phyloP scores from a whole-genome alignment of 1,140 invertebrate species.

The Calycopis cecrops region DNA sequence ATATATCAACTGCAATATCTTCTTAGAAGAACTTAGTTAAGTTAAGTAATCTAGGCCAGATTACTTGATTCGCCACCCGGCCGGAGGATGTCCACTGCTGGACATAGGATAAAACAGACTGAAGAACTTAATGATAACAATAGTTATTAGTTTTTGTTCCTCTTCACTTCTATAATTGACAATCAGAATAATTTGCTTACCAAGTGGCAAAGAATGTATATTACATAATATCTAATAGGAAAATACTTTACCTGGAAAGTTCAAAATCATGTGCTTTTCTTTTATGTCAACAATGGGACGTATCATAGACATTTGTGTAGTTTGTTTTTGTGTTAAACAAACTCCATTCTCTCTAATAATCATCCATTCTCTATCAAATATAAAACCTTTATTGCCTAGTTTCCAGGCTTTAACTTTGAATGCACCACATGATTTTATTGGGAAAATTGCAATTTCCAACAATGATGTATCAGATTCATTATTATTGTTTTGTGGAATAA shows the following conservation, averaged over 20 bases:
- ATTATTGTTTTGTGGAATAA: not conserved
- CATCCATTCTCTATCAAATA: slow-evolving; percentile 96
- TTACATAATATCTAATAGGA: slow-evolving; percentile 3
- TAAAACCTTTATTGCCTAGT: slow-evolving; percentile 83
- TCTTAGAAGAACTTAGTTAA: too few species aligned
- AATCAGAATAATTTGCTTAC: too few species aligned
- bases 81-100: too few species aligned
- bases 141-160: too few species aligned
- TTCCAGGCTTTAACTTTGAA: slow-evolving; percentile 84
- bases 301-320: slow-evolving; percentile 88
- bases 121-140: too few species aligned
- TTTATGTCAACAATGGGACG: slow-evolving; percentile 82
- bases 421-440: slow-evolving; percentile 94
- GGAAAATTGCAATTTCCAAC: slow-evolving; percentile 88
- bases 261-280: slow-evolving; percentile 78
- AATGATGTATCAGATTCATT: slow-evolving; percentile 43
- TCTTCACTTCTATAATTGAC: too few species aligned
- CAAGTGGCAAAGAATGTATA: slow-evolving; percentile 12
- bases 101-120: too few species aligned
- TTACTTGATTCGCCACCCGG: too few species aligned
- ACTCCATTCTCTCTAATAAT: slow-evolving; percentile 86
- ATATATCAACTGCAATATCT: too few species aligned
- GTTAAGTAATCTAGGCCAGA: too few species aligned
- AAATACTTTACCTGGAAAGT: slow-evolving; percentile 78
- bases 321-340: slow-evolving; percentile 91